A percentile compares a stretch with the other conserved stretches of the same genome.
These are phyloP conservation scores for Myoxocephalus aenaeus DNA, from an alignment of 2,797 vertebrate genomes.

Conservation along the genomic window DNA sequence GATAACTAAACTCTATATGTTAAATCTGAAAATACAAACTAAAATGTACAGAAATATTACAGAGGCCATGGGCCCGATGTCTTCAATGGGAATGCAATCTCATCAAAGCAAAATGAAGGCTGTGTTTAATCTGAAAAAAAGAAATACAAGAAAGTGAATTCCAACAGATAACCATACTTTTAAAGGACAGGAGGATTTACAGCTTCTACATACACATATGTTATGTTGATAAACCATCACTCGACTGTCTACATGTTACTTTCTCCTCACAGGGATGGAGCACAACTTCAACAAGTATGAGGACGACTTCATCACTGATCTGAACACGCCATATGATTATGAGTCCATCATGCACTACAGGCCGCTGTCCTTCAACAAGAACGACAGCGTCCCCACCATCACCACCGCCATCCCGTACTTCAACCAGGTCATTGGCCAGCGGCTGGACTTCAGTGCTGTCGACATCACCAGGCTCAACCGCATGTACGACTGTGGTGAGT, in stretches of 20 bases:
- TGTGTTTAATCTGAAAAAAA: background rate
- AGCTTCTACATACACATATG: background rate
- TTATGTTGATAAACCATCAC: background rate
- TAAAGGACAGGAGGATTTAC: background rate
- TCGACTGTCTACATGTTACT: background rate
- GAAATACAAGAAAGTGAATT: background rate
- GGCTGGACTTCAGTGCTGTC: conserved; percentile 89
- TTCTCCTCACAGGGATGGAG: conserved; percentile 71
- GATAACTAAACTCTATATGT: too few species aligned
- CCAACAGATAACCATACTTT: background rate
- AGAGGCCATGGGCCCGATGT: background rate
- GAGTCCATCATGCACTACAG: conserved; percentile 94
- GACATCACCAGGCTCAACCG: conserved; percentile 90
- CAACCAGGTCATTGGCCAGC: conserved; percentile 89
- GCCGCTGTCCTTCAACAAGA: conserved; percentile 91
- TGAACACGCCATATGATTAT: conserved; percentile 93
- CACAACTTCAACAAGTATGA: conserved; percentile 89
- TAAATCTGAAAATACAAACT: background rate
- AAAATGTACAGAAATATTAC: background rate
- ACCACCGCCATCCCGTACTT: conserved; percentile 89
- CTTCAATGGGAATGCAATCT: background rate
- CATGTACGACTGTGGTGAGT: conserved; percentile 95
- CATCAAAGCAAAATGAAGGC: background rate
- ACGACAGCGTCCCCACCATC: conserved; percentile 86
- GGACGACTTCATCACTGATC: conserved; percentile 86